Evolutionary conservation across 2,113 vertebrate species (phyloP).

Genomic region (Neotoma lepida): DNA sequence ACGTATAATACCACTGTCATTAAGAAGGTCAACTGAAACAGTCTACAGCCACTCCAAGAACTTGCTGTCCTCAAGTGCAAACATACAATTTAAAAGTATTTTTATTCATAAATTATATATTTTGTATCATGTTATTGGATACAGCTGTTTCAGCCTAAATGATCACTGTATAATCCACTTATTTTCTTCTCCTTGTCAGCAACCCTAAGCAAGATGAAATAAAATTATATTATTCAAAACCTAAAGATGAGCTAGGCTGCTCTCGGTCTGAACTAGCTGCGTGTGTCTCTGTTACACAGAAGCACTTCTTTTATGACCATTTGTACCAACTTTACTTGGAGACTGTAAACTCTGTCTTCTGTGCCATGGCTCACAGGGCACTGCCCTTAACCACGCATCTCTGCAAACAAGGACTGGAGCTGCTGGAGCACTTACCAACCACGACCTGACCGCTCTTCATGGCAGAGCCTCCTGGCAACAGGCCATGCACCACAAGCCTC

Average conservation of each 20-base stretch:
- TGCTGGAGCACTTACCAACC: constrained; percentile 89
- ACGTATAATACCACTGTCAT: constrained; percentile 61
- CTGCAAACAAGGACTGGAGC: not conserved
- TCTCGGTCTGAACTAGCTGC: not conserved
- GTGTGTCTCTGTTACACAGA: not conserved
- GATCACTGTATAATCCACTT: constrained; percentile 58
- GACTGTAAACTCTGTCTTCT: not conserved
- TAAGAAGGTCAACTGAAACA: constrained; percentile 50
- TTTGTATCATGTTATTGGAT: constrained; percentile 66
- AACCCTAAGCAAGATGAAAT: constrained; percentile 71
- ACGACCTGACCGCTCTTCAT: constrained; percentile 92
- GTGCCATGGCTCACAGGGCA: not conserved
- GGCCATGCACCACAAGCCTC: constrained; percentile 91
- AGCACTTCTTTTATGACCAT: not conserved
- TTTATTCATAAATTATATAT: constrained; percentile 82
- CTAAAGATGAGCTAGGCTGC: not conserved
- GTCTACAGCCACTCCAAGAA: constrained; percentile 71
- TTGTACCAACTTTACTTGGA: not conserved
- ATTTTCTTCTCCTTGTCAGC: constrained; percentile 76
- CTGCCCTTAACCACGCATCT: not conserved
- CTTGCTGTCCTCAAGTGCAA: constrained; percentile 61
- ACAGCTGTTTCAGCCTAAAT: constrained; percentile 68
- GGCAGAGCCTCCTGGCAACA: constrained; percentile 93
- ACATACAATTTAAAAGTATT: constrained; percentile 83
- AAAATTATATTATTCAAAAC: constrained; percentile 49